Conservation (phyloP, 2,113 vertebrate species). For the Chiloscyllium plagiosum region DNA sequence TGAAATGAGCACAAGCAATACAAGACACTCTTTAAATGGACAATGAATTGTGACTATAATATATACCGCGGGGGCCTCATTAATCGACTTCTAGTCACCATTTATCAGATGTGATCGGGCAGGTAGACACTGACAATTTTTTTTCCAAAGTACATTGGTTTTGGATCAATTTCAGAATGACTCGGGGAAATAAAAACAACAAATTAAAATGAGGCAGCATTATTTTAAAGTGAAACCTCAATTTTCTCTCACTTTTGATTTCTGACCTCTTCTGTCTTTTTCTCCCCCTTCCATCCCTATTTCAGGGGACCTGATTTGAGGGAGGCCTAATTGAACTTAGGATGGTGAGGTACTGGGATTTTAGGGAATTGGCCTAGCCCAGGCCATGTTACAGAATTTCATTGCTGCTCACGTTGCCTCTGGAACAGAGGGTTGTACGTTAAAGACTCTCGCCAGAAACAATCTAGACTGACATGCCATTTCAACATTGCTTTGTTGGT, state of each 20-base stretch:
- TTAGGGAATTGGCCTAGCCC: not conserved
- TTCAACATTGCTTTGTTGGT: not conserved
- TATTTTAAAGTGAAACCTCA: not conserved
- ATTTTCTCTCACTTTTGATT: not conserved
- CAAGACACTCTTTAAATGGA: not conserved
- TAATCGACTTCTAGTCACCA: not conserved
- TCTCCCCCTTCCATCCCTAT: not conserved
- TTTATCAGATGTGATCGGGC: not conserved
- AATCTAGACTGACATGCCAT: not conserved
- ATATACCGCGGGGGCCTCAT: not conserved
- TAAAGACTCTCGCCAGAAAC: not conserved
- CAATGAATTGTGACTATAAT: slow-evolving; percentile 23
- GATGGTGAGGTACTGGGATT: not conserved
- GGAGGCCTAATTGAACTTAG: not conserved
- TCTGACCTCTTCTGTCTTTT: not conserved
- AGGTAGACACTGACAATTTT: not conserved
- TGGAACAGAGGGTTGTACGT: not conserved
- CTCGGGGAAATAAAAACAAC: not conserved
- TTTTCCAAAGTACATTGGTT: not conserved
- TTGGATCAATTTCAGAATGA: slow-evolving; percentile 21
- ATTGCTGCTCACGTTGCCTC: not conserved
- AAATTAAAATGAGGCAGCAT: not conserved
- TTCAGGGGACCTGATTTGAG: not conserved
- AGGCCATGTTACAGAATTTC: not conserved
- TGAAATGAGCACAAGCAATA: not conserved